A percentile compares a stretch with the other conserved stretches of the same genome.
These are phyloP conservation scores for Trichosurus vulpecula DNA, from an alignment of 2,797 vertebrate species.

Conservation along the genomic window DNA sequence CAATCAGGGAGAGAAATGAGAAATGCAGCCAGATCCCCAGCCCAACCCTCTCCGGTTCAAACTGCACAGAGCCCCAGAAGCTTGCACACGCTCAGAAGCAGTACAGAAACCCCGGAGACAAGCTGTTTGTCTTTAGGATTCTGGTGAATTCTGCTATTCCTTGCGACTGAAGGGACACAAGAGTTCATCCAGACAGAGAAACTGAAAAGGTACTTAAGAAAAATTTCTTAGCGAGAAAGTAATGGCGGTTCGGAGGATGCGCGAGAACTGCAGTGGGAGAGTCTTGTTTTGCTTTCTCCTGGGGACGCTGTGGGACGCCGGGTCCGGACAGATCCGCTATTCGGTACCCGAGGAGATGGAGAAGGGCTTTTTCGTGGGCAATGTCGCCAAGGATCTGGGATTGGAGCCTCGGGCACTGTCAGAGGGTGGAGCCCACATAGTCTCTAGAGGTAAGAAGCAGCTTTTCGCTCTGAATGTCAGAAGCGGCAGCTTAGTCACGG, in stretches of 20 bases:
- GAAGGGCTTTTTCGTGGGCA: conserved; percentile 85
- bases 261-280: conserved; percentile 48
- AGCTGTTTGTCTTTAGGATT: background rate
- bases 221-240: conserved; percentile 35
- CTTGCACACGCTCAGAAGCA: background rate
- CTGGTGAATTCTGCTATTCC: background rate
- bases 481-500: conserved; percentile 84
- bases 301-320: conserved; percentile 64
- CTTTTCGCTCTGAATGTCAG: conserved; percentile 82
- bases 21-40: background rate
- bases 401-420: conserved; percentile 81
- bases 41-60: background rate
- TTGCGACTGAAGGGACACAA: conserved; percentile 31
- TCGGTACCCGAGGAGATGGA: conserved; percentile 86
- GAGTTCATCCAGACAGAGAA: background rate
- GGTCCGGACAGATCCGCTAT: conserved; percentile 84
- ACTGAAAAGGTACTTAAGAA: conserved; percentile 16
- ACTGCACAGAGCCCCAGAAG: background rate
- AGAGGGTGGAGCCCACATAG: conserved; percentile 82
- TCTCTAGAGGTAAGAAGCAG: conserved; percentile 84
- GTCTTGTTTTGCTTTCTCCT: conserved; percentile 69
- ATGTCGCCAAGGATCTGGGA: conserved; percentile 85
- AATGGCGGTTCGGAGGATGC: conserved; percentile 53
- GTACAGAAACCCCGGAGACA: background rate
- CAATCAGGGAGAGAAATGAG: background rate